phyloP scores from a whole-genome alignment of 2,113 vertebrate species.

The Megaceryle torquata region DNA sequence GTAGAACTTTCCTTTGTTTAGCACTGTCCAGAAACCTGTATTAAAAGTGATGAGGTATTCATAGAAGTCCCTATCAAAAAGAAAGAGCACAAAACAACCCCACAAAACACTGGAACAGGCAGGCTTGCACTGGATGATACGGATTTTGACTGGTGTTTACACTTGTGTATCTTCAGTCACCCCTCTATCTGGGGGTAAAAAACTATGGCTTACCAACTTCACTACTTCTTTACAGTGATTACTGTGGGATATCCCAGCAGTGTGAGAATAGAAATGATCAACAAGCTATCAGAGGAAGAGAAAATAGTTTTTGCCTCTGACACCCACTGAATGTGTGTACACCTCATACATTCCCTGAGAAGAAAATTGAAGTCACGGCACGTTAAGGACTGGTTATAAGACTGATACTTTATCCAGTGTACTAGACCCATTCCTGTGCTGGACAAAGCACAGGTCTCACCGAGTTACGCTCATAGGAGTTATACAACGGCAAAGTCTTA shows the following conservation, averaged over 20 bases:
- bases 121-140: neutral
- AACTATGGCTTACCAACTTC: neutral
- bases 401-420: rapidly evolving
- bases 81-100: neutral
- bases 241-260: neutral
- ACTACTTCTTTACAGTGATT: neutral
- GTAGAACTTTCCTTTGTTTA: neutral
- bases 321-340: neutral
- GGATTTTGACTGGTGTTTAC: neutral
- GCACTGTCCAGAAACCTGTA: neutral
- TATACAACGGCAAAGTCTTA: neutral
- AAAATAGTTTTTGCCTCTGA: neutral
- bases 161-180: neutral
- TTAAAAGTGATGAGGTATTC: neutral
- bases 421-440: neutral
- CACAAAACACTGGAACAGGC: neutral
- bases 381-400: neutral
- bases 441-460: neutral
- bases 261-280: neutral
- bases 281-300: neutral
- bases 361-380: rapidly evolving
- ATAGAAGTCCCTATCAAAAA: neutral
- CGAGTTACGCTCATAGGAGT: neutral
- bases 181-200: neutral
- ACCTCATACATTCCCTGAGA: neutral